Evolutionary conservation across 2,113 vertebrate genomes (phyloP), one percentile per base, ranked within the genome.

Genomic region (Vulpes lagopus): DNA sequence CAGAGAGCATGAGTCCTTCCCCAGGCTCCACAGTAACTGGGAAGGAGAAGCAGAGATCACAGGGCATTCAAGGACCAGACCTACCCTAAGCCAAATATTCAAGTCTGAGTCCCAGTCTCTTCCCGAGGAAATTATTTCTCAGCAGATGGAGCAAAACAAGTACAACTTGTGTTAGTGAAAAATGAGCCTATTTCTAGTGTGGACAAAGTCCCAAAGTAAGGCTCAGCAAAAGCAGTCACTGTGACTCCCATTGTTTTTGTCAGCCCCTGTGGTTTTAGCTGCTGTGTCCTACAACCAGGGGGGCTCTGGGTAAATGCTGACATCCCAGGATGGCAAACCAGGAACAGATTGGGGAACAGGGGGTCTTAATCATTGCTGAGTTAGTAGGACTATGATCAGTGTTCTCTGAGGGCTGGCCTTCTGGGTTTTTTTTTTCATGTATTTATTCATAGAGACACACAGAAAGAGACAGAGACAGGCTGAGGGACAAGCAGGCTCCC

Each of bases 121-220:
- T 78, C 59, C 93, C 55, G 27, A 78, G 60, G 59, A 96, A 89
- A 30, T 59, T 91, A 38, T 84, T 89, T 85, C 67, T 65, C 59
- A 85, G 88, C 35, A 71, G 92, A 74, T 35, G 67, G 20, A 96
- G 51, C 59, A 67, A 94, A 96, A 32, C 14, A 20, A 82, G 57
- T 1, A 12, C 71, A 15, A 19, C 10, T 87, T 81, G 38, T 43
- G 43, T 23, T n/a, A 35, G 2, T 64, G 67, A 65, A 22, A 51
- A 38, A 30, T 7, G 9, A 17, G 23, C 60, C 67, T 30, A 4
- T 43, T n/a, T 82, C 20, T 73, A 23, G 4, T 25, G 38, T 30
- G 8, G 16, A 51, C 71, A 65, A 71, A 30, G 30, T 65, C 35
- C 35, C 8, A 0, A 85, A 92, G 76, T 27, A 82, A 69, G 85